Evolutionary conservation across 2,888 invertebrate species (phyloP).

Genomic region (Chymomyza amoena): DNA sequence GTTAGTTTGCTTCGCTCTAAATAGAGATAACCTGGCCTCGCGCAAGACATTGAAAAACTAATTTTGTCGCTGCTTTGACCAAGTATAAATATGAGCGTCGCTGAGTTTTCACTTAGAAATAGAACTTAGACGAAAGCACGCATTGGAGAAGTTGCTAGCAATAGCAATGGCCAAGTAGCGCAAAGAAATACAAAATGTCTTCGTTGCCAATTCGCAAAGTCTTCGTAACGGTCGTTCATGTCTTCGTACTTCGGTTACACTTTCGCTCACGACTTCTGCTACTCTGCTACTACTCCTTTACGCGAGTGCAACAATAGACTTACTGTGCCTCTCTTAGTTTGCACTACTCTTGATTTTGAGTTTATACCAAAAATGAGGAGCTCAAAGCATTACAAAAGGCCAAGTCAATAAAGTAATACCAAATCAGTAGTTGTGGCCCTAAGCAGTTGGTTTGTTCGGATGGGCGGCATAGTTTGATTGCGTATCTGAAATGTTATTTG

Average conservation of each 20-base stretch:
- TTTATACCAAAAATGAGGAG: neutral
- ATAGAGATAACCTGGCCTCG: conserved; percentile 64
- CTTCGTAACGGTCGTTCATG: conserved; percentile 46
- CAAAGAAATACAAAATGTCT: conserved; percentile 67
- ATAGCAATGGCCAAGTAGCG: conserved; percentile 9
- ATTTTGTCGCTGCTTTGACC: conserved; percentile 70
- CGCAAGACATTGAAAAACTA: conserved; percentile 77
- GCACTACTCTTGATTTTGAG: neutral
- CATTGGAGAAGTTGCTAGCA: neutral
- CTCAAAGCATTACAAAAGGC: neutral
- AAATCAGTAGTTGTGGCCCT: neutral
- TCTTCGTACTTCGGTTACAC: conserved; percentile 43
- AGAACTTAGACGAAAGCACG: conserved; percentile 59
- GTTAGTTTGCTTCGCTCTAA: conserved; percentile 23
- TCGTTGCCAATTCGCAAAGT: conserved; percentile 40
- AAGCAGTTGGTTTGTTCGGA: neutral
- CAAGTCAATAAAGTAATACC: neutral
- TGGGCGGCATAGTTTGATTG: neutral
- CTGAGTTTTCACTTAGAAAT: conserved; percentile 67
- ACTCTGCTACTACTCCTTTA: neutral
- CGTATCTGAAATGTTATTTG: neutral
- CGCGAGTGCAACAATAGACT: neutral
- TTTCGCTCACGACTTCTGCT: conserved; percentile 6
- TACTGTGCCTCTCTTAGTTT: neutral
- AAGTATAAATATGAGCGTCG: conserved; percentile 77